Evolutionary conservation across 2,797 vertebrate species (phyloP).

Genomic region (Scarus forsteni): DNA sequence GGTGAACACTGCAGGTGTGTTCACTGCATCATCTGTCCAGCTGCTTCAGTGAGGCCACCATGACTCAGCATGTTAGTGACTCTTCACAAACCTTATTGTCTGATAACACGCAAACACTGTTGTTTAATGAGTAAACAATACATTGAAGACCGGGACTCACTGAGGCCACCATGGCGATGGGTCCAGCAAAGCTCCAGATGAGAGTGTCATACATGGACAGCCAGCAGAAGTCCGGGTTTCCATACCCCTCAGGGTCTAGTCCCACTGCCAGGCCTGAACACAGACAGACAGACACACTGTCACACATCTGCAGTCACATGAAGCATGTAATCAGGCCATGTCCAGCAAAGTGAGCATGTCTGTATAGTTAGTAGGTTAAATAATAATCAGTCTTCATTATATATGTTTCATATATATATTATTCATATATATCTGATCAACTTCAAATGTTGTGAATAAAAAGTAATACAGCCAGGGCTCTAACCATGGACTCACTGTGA

Average conservation of each 20-base stretch:
- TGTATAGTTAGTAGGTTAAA: no score
- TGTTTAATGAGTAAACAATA: background rate
- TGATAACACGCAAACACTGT: background rate
- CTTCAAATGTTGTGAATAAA: no score
- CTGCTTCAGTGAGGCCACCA: background rate
- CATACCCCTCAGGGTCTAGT: slow-evolving; percentile 94
- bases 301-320: background rate
- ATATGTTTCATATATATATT: no score
- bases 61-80: slow-evolving; percentile 5
- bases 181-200: slow-evolving; percentile 96
- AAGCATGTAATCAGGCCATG: background rate
- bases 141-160: slow-evolving; percentile 79
- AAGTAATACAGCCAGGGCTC: background rate
- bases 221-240: slow-evolving; percentile 98
- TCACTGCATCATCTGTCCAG: background rate
- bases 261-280: slow-evolving; percentile 93
- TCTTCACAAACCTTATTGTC: background rate
- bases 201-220: slow-evolving; percentile 93
- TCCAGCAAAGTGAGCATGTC: no score
- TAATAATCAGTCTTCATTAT: no score
- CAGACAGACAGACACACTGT: background rate
- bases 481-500: background rate
- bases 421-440: no score
- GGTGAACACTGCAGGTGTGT: slow-evolving; percentile 6
- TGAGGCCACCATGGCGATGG: slow-evolving; percentile 88